Evolutionary conservation across 2,888 invertebrate species (phyloP), one percentile per base, ranked within the genome.

Genomic region (Nasonovia ribisnigri): DNA sequence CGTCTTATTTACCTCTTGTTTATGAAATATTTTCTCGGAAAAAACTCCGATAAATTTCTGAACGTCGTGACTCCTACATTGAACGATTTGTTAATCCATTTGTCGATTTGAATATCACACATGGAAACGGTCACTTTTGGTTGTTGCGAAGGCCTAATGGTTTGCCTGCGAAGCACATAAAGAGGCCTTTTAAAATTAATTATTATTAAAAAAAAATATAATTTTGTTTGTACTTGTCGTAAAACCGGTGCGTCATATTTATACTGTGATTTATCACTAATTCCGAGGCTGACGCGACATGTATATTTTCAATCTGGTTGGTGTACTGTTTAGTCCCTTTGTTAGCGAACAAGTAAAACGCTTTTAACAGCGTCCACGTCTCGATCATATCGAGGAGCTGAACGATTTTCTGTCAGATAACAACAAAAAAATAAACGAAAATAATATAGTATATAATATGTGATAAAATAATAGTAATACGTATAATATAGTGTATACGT

Each of bases 11-110:
- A 92, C 92, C 87, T 92, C 20, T 92, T 92, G 84, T 43, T 93
- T 11, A 93, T 93, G n/a, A 60, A 89, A 57, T 93, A 93, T 46
- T 93, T 93, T 46, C 10, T 57, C 0, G 97, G 97, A 94, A 97
- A 96, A 95, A 97, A 97, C 10, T 96, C 96, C 16, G 97, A 96
- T 94, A 97, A 95, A 95, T 97, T 97, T 95, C 96, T 97, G 95
- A 97, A 97, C 95, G 97, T 96, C 16, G 97, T 96, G 43, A 97
- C 96, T 24, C 97, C 95, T 10, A 95, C 94, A 89, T 95, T 95
- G 91, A 95, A 95, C 20, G 95, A 95, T 42, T 95, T 94, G 94
- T 95, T 95, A 13, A 95, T 95, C 92, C 93, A 93, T 67, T 67
- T 93, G 51, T 93, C 93, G 24, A 93, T 67, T 10, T 90, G 84